Percentiles rank a stretch among this genome's conserved stretches.
These are phyloP conservation scores for Andinoacara biseriatus DNA, from an alignment of 2,113 vertebrate genomes.

Conservation along the genomic window DNA sequence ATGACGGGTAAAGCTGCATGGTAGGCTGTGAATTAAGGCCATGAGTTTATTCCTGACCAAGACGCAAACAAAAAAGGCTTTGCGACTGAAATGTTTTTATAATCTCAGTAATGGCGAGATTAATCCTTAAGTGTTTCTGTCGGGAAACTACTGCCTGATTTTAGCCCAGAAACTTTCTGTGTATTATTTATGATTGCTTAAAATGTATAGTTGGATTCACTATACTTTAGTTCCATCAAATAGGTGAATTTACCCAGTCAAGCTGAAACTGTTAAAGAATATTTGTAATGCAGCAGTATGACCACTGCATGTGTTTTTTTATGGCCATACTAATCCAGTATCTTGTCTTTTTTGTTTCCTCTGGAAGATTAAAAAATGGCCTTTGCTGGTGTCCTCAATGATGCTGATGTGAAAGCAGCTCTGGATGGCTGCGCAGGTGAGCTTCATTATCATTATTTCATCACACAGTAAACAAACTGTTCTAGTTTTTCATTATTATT, in stretches of 20 bases:
- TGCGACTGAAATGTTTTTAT: neutral
- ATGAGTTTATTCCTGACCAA: neutral
- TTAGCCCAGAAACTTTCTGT: neutral
- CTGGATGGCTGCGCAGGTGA: conserved; percentile 82
- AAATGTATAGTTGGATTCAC: neutral
- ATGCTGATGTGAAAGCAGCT: conserved; percentile 81
- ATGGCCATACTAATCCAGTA: neutral
- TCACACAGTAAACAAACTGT: neutral
- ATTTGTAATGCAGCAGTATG: neutral
- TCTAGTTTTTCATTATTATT: neutral
- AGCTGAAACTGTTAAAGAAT: neutral
- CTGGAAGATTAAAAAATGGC: conserved; percentile 77
- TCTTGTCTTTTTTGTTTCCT: conserved; percentile 26
- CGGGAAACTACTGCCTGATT: neutral
- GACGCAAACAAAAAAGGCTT: neutral
- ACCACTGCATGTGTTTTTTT: neutral
- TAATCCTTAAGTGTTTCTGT: neutral
- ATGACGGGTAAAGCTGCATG: neutral
- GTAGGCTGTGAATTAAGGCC: neutral
- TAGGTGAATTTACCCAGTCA: neutral
- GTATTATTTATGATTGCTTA: neutral
- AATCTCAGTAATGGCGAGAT: neutral
- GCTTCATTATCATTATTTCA: neutral
- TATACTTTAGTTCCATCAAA: neutral
- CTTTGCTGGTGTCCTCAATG: conserved; percentile 78